These are phyloP conservation scores for Cettia cetti DNA, from an alignment of 2,113 vertebrate genomes.

Conservation along the genomic window DNA sequence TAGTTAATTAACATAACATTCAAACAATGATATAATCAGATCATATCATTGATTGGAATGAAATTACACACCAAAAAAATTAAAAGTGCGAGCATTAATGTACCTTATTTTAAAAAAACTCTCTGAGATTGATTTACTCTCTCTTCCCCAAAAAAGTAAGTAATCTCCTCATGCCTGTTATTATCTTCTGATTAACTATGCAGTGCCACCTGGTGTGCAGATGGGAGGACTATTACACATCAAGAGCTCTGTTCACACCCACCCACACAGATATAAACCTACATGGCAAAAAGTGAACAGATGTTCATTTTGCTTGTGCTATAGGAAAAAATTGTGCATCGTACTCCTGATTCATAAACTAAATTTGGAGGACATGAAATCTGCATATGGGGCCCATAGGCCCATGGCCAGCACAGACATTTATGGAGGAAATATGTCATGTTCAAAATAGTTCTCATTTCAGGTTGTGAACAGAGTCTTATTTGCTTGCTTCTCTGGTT, in stretches of 20 bases:
- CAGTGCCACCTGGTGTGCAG: constrained; percentile 74
- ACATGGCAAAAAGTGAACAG: constrained; percentile 71
- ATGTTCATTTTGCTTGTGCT: constrained; percentile 76
- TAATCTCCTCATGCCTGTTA: constrained; percentile 63
- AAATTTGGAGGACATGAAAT: constrained; percentile 64
- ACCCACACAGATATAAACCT: constrained; percentile 67
- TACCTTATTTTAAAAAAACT: background rate
- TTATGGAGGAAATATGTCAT: constrained; percentile 31
- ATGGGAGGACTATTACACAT: constrained; percentile 71
- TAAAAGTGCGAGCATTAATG: constrained; percentile 4
- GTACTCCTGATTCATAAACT: constrained; percentile 69
- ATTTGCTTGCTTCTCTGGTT: constrained; percentile 12
- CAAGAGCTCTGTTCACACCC: constrained; percentile 70
- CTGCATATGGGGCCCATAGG: constrained; percentile 46
- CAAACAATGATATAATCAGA: constrained; percentile 54
- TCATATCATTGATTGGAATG: constrained; percentile 53
- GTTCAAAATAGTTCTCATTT: constrained; percentile 15
- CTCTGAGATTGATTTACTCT: constrained; percentile 56
- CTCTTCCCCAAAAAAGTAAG: constrained; percentile 61
- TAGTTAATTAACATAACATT: constrained; percentile 59
- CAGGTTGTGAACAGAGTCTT: background rate
- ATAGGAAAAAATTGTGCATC: constrained; percentile 56
- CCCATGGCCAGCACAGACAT: constrained; percentile 36
- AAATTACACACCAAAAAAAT: constrained; percentile 27
- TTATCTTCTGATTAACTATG: constrained; percentile 73